These are phyloP conservation scores for Embiotoca jacksoni DNA, from an alignment of 2,113 vertebrate species.

Conservation along the genomic window DNA sequence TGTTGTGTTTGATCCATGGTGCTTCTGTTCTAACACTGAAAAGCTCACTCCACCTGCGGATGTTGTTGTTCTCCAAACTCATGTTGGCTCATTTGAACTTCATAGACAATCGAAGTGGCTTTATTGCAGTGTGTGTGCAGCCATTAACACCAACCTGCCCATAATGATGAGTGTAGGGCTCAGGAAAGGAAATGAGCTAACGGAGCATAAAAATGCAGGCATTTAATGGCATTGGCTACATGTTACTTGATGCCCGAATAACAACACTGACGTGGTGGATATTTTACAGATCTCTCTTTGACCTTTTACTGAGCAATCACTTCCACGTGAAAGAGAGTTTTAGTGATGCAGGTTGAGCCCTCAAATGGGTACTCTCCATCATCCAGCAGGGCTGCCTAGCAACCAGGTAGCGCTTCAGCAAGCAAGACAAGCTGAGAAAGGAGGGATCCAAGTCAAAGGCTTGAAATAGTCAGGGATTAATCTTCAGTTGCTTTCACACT, in stretches of 20 bases:
- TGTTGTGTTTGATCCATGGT: not conserved
- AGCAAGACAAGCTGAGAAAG: slow-evolving; percentile 27
- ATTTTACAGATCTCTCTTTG: slow-evolving; percentile 45
- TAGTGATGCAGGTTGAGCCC: slow-evolving; percentile 45
- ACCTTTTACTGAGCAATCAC: slow-evolving; percentile 63
- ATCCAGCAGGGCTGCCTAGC: slow-evolving; percentile 68
- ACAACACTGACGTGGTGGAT: not conserved
- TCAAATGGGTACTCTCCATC: slow-evolving; percentile 43
- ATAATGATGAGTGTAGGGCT: slow-evolving; percentile 4
- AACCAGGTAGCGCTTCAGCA: slow-evolving; percentile 69
- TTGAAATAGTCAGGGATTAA: slow-evolving; percentile 23
- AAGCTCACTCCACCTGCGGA: not conserved
- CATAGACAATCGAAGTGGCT: slow-evolving; percentile 7
- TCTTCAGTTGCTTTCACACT: not conserved
- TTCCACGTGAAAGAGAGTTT: slow-evolving; percentile 31
- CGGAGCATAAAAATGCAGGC: slow-evolving; percentile 3
- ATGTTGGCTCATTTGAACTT: slow-evolving; percentile 35
- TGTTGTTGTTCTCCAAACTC: not conserved
- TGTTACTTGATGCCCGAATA: slow-evolving; percentile 2
- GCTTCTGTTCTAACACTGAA: not conserved
- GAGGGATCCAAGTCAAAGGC: slow-evolving; percentile 11
- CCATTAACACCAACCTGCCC: not conserved
- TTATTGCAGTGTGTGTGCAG: slow-evolving; percentile 34
- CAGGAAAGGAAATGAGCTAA: not conserved
- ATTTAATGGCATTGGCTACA: not conserved